Base-by-base conservation (phyloP, 2,113 vertebrate species). In the Toxotes chatareus region DNA sequence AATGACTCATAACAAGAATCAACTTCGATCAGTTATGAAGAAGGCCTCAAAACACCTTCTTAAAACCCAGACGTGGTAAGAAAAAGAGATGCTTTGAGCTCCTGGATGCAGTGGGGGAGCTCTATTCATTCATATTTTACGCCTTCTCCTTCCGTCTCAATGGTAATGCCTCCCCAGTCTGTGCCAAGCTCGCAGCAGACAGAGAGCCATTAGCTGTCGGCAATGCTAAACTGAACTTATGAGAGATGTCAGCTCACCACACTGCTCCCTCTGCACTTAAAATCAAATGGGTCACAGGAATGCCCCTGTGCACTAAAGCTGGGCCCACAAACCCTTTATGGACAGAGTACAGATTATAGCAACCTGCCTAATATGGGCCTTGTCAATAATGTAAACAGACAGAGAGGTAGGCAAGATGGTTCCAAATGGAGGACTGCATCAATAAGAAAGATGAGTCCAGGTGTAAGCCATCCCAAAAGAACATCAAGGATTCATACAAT, bases 91-190 rank as follows among this genome's bases (percentile, higher is more conserved):
- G 53, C 63, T 83, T 56, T 46, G 66, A 80, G 78, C 63, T 36
- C 57, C 32, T 49, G 9, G 49, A 59, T 76, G 64, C 77, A 73
- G 51, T 27, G 60, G 76, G 76, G 77, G 75, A 88, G 60, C 83
- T 88, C 76, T 63, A 19, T 87, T 92, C 93, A 93, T 94, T 89
- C 80, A 93, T 93, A 91, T 93, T 94, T 92, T 89, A 94, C 83
- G 56, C 62, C 78, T 76, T 87, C 69, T 85, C 83, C 76, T 90
- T 90, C 88, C 74, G 56, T 85, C 82, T 91, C 86, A 86, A 67
- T 86, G 89, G 66, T 86, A 91, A 92, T 88, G 83, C 68, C 65
- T 90, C 77, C 64, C 65, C 64, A 63, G 85, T 79, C 84, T 83
- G 66, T 2, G 46, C 63, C 66, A 23, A 76, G 72, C 49, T 79